Evolutionary conservation across 2,113 vertebrate genomes (phyloP).

Genomic region (Mobula hypostoma): DNA sequence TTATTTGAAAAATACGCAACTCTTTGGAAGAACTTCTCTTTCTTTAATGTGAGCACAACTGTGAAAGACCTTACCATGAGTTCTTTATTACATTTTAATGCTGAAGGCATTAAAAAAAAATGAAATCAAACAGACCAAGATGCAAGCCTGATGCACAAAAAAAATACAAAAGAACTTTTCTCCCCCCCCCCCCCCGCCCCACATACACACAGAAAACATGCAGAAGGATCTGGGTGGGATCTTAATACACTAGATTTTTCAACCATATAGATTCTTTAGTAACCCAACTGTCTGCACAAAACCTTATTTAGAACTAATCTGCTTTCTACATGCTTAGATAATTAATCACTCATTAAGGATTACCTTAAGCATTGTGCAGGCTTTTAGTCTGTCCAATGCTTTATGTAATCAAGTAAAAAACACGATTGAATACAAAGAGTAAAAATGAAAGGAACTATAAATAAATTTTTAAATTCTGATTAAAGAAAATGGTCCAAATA

Average conservation of each 20-base stretch:
- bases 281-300: background rate
- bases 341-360: slow-evolving; percentile 7
- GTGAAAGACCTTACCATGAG: background rate
- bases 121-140: background rate
- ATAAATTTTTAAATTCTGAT: background rate
- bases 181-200: background rate
- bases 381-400: background rate
- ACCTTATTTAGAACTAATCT: background rate
- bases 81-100: background rate
- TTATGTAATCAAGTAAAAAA: background rate
- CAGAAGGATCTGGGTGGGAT: background rate
- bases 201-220: background rate
- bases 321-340: background rate
- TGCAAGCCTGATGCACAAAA: background rate
- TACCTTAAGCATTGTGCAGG: background rate
- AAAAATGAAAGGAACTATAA: background rate
- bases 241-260: background rate
- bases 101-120: background rate
- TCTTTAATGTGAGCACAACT: background rate
- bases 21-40: background rate
- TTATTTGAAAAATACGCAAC: background rate
- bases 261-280: background rate
- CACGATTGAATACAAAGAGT: background rate
- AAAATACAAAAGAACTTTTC: background rate
- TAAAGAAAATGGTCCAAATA: background rate